Base-by-base conservation (phyloP, 2,797 vertebrate species). In the Semaprochilodus insignis region DNA sequence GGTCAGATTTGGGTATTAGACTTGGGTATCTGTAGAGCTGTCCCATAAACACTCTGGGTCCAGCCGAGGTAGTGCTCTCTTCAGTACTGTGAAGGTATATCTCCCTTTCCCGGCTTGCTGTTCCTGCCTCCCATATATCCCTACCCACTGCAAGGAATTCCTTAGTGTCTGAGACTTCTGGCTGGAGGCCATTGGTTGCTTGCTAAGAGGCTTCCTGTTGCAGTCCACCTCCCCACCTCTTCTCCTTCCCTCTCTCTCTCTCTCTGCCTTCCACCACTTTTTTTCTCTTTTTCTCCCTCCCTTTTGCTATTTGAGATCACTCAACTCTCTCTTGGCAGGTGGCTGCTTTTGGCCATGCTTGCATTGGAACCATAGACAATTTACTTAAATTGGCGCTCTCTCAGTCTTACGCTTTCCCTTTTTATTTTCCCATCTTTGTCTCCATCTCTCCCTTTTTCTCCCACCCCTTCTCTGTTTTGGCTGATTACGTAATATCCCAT, bases 121-220 rank as follows among this genome's bases (percentile, higher is more conserved):
- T 34, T 88, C 67, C 60, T 87, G 88, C 81, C 87, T 84, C 82
- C 85, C 80, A 81, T 85, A 87, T 83, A 84, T 90, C 87, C 88
- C 84, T 88, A 86, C 86, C 85, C 90, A 92, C 90, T 88, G 90
- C 87, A 89, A 91, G 89, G 91, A 94, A 94, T 94, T 95, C 91
- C 91, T 93, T 87, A 86, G 89, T 88, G 92, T 95, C 93, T 93
- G 93, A 94, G 91, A 89, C 83, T 83, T 89, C 86, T 95, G 93
- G 92, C 93, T 88, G 82, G 76, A 88, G 90, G 91, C 92, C 93
- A 94, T 90, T 69, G 5, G 88, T 90, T 91, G 91, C 91, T 91
- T 83, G 60, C 91, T 91, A 88, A 93, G 90, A 90, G 88, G 90
- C 91, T 94, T 94, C 93, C 93, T 94, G 90, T 93, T 93, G 86